Evolutionary conservation across 64 coral and sea anemone species (phyloP).

Genomic region (Montipora sp.): DNA sequence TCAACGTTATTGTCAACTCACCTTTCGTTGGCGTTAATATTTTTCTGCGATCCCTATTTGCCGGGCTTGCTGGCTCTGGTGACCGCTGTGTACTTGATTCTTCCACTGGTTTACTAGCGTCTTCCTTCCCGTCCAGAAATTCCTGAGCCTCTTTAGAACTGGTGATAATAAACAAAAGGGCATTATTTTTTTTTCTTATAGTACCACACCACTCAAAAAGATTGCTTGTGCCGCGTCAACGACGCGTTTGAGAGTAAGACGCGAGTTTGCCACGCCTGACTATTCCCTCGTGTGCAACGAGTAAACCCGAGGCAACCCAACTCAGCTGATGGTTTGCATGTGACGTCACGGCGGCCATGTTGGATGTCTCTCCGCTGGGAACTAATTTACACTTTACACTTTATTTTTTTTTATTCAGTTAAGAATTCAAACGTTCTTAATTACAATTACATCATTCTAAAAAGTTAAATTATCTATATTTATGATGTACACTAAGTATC

Average conservation of each 20-base stretch:
- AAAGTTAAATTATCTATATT: no score
- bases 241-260: not conserved
- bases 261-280: not conserved
- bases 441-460: no score
- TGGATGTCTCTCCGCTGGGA: no score
- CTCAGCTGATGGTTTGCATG: no score
- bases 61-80: not conserved
- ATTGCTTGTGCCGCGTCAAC: not conserved
- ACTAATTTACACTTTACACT: no score
- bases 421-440: no score
- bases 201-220: not conserved
- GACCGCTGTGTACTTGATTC: not conserved
- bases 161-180: not conserved
- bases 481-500: no score
- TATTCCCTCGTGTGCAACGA: no score
- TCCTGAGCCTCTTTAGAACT: conserved; percentile 22
- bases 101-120: not conserved
- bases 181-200: not conserved
- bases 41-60: conserved; percentile 13
- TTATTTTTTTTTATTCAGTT: no score
- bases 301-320: no score
- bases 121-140: conserved; percentile 1
- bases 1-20: not conserved
- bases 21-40: conserved; percentile 38
- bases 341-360: no score